Base-by-base conservation (phyloP, 2,113 vertebrate species). In the Podarcis raffonei region DNA sequence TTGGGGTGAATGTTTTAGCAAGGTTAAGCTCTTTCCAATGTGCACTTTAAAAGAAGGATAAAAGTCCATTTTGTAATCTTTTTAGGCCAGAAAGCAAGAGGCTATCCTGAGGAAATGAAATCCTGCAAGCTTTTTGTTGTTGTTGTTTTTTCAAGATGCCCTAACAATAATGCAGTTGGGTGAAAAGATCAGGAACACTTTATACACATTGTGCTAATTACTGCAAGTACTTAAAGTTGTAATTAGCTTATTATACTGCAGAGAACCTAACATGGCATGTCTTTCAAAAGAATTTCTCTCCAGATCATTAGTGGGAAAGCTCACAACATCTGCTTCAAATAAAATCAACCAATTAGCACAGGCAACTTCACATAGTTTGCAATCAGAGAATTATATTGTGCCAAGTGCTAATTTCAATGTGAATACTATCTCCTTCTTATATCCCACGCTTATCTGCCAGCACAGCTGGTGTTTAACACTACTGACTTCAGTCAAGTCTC, bases 271-370 rank as follows among this genome's bases (percentile, higher is more conserved):
- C 97, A 97, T 97, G 97, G 95, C 96, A 97, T 97, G 97, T 97
- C 97, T 97, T 98, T 97, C 96, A 97, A 98, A 97, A 98, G 97
- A 97, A 96, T 94, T 97, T 97, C 97, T 97, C 97, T 97, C 97
- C 95, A 97, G 97, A 97, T 97, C 97, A 98, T 98, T 98, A 98
- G 97, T 97, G 96, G 95, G 97, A 97, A 97, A 98, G 97, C 97
- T 97, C 97, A 97, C 97, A 98, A 97, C 97, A 98, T 98, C 97
- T 98, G 97, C 97, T 97, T 98, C 97, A 97, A 97, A 98, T 98
- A 97, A 97, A 98, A 98, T 97, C 97, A 97, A 97, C 97, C 97
- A 97, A 98, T 98, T 98, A 97, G 96, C 89, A 0, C 96, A 96
- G 97, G 96, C 97, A 98, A 97, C 97, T 97, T 96, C 94, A 30